Base-by-base conservation (phyloP, 2,113 vertebrate genomes). In the Lampris megalopsis region DNA sequence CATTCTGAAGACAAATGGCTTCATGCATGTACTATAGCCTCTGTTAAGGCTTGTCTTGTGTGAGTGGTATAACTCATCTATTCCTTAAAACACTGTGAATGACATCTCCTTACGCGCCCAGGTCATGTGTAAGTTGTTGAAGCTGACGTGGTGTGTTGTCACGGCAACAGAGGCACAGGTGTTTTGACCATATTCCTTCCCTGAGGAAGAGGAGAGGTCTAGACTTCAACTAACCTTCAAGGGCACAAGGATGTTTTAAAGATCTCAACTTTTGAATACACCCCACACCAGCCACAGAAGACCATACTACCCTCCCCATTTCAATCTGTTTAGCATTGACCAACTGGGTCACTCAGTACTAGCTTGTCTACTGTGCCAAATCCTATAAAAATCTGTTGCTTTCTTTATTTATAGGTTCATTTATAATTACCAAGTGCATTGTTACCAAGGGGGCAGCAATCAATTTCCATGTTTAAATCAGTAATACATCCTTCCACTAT, bases 351-450 rank as follows among this genome's bases (percentile, higher is more conserved):
- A 79, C 45, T 40, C 65, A 79, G 63, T 77, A 86, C 83, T 71
- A 81, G 66, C 78, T 75, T 72, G 79, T 81, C 81, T 78, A 73
- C 80, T 61, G 42, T 83, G 89, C 89, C 89, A 91, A 81, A 85
- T 87, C 83, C 83, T 84, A 85, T 90, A 85, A 85, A 90, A 88
- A 78, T 72, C 77, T 78, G 68, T 80, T 82, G 64, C 68, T 68
- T 83, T 71, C 48, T 79, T 70, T 86, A 83, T 86, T 89, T 88
- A 89, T 75, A 71, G 82, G 58, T 79, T 87, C 69, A 76, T 91
- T 91, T 88, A 87, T 85, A 91, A 91, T 92, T 89, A 92, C 82
- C 88, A 86, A 83, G 88, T 88, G 85, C 81, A 80, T 75, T 75
- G 70, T 90, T 90, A 89, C 71, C 41, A 6, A 73, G 75, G 71